Conservation (phyloP, 2,113 vertebrate genomes). For the Asarcornis scutulata region DNA sequence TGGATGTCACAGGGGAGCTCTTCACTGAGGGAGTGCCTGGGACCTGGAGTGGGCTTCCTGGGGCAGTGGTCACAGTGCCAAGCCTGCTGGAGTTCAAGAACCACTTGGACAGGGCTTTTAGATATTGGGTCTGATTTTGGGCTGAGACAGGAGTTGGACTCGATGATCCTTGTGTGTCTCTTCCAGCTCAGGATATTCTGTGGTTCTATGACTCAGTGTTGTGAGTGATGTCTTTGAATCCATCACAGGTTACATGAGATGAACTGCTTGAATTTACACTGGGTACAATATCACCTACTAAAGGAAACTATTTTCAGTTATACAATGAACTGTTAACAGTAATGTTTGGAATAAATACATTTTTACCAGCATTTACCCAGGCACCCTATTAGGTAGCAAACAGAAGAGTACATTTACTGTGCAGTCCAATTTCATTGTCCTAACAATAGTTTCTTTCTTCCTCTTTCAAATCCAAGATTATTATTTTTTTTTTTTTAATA, state of each 20-base stretch:
- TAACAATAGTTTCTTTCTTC: not conserved
- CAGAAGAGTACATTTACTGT: not conserved
- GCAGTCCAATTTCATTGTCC: not conserved
- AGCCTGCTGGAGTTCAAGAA: too few species aligned
- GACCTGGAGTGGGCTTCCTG: too few species aligned
- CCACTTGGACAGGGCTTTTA: too few species aligned
- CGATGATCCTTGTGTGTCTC: too few species aligned
- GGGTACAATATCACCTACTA: not conserved
- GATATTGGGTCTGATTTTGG: too few species aligned
- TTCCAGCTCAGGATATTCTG: too few species aligned
- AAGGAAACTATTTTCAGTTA: slow-evolving; percentile 11
- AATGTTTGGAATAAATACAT: slow-evolving; percentile 44
- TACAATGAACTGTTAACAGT: slow-evolving; percentile 9
- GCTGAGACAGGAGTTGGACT: too few species aligned
- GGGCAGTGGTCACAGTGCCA: too few species aligned
- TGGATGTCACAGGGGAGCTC: too few species aligned
- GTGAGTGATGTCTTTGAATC: not conserved
- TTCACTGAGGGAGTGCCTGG: too few species aligned
- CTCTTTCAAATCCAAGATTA: not conserved
- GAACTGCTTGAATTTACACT: slow-evolving; percentile 4
- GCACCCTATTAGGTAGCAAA: not conserved
- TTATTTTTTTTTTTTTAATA: not conserved
- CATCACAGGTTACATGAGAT: not conserved
- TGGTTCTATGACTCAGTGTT: too few species aligned
- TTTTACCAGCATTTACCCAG: slow-evolving; percentile 44